A percentile compares a stretch with the other conserved stretches of the same genome.
phyloP scores from a whole-genome alignment of 2,888 invertebrate genomes.

The Eubasilissa splendida region DNA sequence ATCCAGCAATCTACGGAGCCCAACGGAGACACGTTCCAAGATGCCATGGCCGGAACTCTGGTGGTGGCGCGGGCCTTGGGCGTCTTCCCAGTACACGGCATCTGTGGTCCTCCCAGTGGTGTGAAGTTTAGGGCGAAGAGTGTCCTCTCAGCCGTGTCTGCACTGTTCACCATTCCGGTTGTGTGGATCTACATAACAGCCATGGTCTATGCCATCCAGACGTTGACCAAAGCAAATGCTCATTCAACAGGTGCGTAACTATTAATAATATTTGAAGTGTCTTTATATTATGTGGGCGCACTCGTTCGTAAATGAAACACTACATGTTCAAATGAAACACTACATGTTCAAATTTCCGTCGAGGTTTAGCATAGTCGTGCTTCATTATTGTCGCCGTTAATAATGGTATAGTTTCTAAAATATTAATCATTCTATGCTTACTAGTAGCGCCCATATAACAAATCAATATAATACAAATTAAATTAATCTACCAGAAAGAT shows the following conservation, averaged over 20 bases:
- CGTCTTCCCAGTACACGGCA: conserved; percentile 51
- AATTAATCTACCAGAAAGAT: too few species aligned
- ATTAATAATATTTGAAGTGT: background rate
- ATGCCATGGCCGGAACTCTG: conserved; percentile 46
- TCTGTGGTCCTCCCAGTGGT: conserved; percentile 16
- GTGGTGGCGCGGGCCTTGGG: conserved; percentile 46
- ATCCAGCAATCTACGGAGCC: background rate
- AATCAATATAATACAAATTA: too few species aligned
- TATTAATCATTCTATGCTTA: too few species aligned
- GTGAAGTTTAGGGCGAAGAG: conserved; percentile 26
- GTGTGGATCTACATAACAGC: conserved; percentile 47
- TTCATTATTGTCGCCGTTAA: too few species aligned
- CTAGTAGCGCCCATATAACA: too few species aligned
- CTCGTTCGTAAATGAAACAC: too few species aligned
- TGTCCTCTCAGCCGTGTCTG: conserved; percentile 44
- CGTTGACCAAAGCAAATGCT: conserved; percentile 30
- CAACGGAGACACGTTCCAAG: conserved; percentile 44
- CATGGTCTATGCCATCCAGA: conserved; percentile 22
- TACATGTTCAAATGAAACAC: background rate
- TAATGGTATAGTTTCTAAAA: too few species aligned
- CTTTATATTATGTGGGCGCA: too few species aligned
- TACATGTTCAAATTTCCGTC: background rate
- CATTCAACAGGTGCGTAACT: conserved; percentile 44
- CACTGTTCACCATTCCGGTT: conserved; percentile 45
- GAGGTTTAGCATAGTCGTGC: too few species aligned